Percentiles rank a stretch among this genome's conserved stretches.
Conservation (phyloP, 1,140 invertebrate species). For the Euborellia annulipes region DNA sequence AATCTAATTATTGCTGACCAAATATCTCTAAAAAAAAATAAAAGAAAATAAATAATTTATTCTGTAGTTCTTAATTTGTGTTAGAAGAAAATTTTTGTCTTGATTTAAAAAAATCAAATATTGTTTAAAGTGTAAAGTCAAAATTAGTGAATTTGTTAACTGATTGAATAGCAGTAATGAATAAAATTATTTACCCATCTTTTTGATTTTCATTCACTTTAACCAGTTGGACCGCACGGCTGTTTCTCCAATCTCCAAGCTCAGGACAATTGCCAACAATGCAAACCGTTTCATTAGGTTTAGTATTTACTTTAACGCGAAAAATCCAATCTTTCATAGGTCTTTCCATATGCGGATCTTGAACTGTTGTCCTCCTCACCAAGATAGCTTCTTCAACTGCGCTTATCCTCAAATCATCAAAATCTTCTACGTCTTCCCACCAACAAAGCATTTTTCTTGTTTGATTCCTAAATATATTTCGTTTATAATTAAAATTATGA, state of each 20-base stretch:
- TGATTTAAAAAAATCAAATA: too few species aligned
- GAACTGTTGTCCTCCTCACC: background rate
- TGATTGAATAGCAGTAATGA: too few species aligned
- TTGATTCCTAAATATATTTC: conserved; percentile 1
- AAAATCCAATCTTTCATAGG: conserved; percentile 20
- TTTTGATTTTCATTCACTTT: conserved; percentile 4
- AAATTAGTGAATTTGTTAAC: too few species aligned
- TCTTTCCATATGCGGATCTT: background rate
- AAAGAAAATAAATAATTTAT: too few species aligned
- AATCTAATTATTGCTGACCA: conserved; percentile 28
- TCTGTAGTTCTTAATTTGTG: too few species aligned
- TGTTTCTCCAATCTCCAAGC: conserved; percentile 33
- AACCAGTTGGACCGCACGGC: conserved; percentile 20
- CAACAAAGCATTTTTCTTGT: conserved; percentile 14
- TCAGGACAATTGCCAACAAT: conserved; percentile 32
- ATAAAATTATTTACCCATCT: conserved; percentile 1
- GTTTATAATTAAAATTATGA: background rate
- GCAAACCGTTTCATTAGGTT: conserved; percentile 27
- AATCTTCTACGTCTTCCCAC: conserved; percentile 14
- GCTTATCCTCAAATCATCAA: conserved; percentile 4
- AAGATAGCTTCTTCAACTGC: background rate
- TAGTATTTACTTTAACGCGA: conserved; percentile 25
- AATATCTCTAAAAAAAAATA: conserved; percentile 15
- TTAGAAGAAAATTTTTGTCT: too few species aligned
- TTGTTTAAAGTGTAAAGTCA: too few species aligned